These are phyloP conservation scores for Cheirogaleus medius DNA, from an alignment of 2,113 vertebrate genomes.

Conservation along the genomic window DNA sequence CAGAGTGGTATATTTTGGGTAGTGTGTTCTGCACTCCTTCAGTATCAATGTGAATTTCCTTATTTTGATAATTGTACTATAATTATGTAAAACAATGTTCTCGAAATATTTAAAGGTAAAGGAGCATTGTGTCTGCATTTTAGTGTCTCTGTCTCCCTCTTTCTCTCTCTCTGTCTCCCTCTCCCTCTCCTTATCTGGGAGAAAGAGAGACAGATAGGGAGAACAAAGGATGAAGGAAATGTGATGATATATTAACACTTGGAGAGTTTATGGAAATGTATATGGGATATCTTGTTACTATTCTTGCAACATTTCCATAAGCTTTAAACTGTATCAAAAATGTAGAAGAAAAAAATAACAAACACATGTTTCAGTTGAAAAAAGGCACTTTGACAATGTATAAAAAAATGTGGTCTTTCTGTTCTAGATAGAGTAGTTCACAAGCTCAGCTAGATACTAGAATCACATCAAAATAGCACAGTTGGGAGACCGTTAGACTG, in stretches of 20 bases:
- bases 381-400: neutral
- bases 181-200: neutral
- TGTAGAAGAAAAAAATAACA: neutral
- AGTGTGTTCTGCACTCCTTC: neutral
- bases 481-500: slow-evolving; percentile 90
- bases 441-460: neutral
- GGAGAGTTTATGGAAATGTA: neutral
- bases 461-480: slow-evolving; percentile 84
- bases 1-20: neutral
- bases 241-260: neutral
- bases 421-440: neutral
- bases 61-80: neutral
- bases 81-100: neutral
- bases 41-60: neutral
- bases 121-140: neutral
- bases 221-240: neutral
- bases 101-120: neutral
- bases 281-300: neutral
- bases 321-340: neutral
- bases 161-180: too few species aligned
- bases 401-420: neutral
- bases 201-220: neutral
- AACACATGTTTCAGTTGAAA: neutral
- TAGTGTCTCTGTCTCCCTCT: neutral
- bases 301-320: neutral